Percentiles rank a stretch among this genome's conserved stretches.
Evolutionary conservation across 1,140 invertebrate genomes (phyloP).

Genomic region (silkworm (Bombyx mori)): ASM3026992v2 NC_085111.1:15072001-15072500

Average conservation of each 20-base stretch:
- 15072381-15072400: no score
- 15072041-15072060: slow-evolving; percentile 90
- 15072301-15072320: slow-evolving; percentile 2
- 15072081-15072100: slow-evolving; percentile 96
- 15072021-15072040: slow-evolving; percentile 97
- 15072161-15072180: slow-evolving; percentile 93
- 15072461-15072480: no score
- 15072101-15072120: slow-evolving; percentile 95
- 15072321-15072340: no score
- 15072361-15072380: no score
- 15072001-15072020: slow-evolving; percentile 98
- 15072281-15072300: slow-evolving; percentile 86
- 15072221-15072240: slow-evolving; percentile 95
- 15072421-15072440: no score
- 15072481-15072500: no score
- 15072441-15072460: no score
- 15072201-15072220: slow-evolving; percentile 98
- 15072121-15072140: slow-evolving; percentile 98
- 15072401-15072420: no score
- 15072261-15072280: slow-evolving; percentile 94
- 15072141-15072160: slow-evolving; percentile 98
- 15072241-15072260: slow-evolving; percentile 96
- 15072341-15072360: no score
- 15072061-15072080: slow-evolving; percentile 96
- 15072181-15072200: slow-evolving; percentile 95